These are phyloP conservation scores for Pogonocherus hispidulus DNA, from an alignment of 2,888 invertebrate species.

Conservation along the genomic window DNA sequence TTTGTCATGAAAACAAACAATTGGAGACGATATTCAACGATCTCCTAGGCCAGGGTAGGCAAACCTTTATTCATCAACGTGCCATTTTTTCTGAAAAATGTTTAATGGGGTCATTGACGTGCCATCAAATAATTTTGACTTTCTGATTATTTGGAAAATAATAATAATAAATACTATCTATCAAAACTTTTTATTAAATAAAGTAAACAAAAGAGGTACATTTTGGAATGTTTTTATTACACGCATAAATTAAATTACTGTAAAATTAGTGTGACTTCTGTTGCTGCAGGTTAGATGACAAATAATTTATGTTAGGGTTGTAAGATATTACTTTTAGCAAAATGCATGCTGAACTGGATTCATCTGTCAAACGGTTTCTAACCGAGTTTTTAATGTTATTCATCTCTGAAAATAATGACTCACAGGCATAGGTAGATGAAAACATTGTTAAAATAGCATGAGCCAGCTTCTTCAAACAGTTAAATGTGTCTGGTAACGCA, in stretches of 20 bases:
- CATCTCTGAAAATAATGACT: no score
- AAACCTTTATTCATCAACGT: conserved; percentile 7
- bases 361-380: conserved; percentile 47
- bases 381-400: no score
- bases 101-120: no score
- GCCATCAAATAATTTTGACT: no score
- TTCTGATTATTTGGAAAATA: background rate
- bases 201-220: no score
- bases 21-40: no score
- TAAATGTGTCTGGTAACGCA: conserved; percentile 37
- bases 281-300: conserved; percentile 42
- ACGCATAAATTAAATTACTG: background rate
- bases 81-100: conserved; percentile 7
- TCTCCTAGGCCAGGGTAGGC: background rate
- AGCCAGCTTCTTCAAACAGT: conserved; percentile 35
- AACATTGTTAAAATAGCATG: no score
- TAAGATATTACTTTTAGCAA: conserved; percentile 40
- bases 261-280: conserved; percentile 43
- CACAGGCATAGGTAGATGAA: no score
- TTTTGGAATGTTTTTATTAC: no score
- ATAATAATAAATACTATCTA: background rate
- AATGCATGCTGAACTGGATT: conserved; percentile 48
- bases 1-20: no score
- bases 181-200: background rate
- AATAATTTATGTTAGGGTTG: no score